Conservation (phyloP, 2,113 vertebrate species). For the Coracopsis vasa region DNA sequence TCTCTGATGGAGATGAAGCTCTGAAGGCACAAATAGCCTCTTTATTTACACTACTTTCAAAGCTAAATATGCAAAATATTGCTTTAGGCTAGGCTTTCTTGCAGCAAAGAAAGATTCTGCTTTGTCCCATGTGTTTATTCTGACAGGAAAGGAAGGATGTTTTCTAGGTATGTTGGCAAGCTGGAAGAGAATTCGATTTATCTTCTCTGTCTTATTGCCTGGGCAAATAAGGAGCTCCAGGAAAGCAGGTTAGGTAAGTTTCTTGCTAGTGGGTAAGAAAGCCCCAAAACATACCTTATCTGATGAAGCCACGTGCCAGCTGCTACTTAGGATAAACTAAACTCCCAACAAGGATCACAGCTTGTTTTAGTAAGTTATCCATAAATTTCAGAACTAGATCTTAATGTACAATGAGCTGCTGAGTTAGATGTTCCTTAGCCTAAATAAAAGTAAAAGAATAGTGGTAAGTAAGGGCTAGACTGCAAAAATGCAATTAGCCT, state of each 20-base stretch:
- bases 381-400: background rate
- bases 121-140: background rate
- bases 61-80: background rate
- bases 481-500: background rate
- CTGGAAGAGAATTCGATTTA: background rate
- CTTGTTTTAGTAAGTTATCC: background rate
- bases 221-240: background rate
- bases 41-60: background rate
- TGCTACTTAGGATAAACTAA: background rate
- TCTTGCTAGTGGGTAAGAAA: background rate
- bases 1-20: background rate
- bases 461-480: background rate
- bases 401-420: background rate
- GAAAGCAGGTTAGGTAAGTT: background rate
- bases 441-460: background rate
- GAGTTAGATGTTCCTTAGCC: background rate
- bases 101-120: background rate
- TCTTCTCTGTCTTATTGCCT: background rate
- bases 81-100: background rate
- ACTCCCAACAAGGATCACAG: background rate
- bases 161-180: background rate
- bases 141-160: background rate
- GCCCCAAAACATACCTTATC: background rate
- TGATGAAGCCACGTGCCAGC: accelerated
- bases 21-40: background rate